phyloP scores from a whole-genome alignment of 2,888 invertebrate species.

The Phengaris arion region DNA sequence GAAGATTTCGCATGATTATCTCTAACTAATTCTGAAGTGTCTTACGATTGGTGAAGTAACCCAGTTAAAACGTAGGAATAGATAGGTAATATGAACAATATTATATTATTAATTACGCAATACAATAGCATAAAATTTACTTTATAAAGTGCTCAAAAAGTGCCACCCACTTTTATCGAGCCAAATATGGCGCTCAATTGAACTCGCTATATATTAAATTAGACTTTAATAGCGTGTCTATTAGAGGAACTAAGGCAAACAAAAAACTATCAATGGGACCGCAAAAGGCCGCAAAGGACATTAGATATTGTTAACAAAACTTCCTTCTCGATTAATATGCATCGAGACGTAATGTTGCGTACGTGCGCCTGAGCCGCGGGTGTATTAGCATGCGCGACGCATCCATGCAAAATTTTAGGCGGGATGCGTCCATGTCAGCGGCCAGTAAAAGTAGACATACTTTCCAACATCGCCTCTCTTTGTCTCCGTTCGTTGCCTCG shows the following conservation, averaged over 20 bases:
- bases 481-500: conserved; percentile 48
- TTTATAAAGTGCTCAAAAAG: background rate
- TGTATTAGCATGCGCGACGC: conserved; percentile 74
- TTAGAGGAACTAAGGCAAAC: conserved; percentile 51
- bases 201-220: conserved; percentile 11
- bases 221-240: conserved; percentile 11
- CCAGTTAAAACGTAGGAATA: conserved; percentile 56
- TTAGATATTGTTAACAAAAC: conserved; percentile 80
- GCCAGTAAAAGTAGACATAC: conserved; percentile 65
- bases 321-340: conserved; percentile 77
- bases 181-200: background rate
- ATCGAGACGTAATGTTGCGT: conserved; percentile 72
- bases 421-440: conserved; percentile 73
- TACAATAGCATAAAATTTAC: background rate
- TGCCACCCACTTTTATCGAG: conserved; percentile 8
- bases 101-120: background rate
- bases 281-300: conserved; percentile 67
- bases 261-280: conserved; percentile 74
- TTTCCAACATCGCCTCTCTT: conserved; percentile 66
- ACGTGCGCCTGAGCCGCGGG: conserved; percentile 65
- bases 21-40: conserved; percentile 68
- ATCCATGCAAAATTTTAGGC: conserved; percentile 79
- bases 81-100: conserved; percentile 3
- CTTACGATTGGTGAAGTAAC: conserved; percentile 52
- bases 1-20: conserved; percentile 69